Evolutionary conservation across 2,113 vertebrate genomes (phyloP).

Genomic region (Scomber colias): DNA sequence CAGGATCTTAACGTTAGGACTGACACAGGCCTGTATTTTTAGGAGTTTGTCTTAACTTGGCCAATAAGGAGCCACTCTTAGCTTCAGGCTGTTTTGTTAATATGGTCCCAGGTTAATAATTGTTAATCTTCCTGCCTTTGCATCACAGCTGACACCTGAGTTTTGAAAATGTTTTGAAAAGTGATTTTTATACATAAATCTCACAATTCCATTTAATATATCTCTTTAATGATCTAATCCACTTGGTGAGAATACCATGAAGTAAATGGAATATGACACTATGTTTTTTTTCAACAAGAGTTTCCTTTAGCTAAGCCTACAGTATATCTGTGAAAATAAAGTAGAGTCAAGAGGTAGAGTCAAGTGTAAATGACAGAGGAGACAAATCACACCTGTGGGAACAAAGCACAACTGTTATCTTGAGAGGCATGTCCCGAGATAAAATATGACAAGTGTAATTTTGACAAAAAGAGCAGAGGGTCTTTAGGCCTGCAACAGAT

Average conservation of each 20-base stretch:
- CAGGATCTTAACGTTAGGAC: too few species aligned
- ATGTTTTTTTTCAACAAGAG: neutral
- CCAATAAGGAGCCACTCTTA: neutral
- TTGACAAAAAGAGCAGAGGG: constrained; percentile 70
- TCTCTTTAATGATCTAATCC: neutral
- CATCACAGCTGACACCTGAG: neutral
- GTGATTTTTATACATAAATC: neutral
- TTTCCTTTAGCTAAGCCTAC: neutral
- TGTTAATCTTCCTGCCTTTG: neutral
- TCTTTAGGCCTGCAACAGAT: constrained; percentile 64
- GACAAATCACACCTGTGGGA: constrained; percentile 61
- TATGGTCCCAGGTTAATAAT: too few species aligned
- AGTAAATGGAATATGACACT: neutral
- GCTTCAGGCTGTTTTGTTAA: neutral
- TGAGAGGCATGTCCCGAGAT: constrained; percentile 77
- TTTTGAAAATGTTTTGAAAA: neutral
- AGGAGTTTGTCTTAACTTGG: neutral
- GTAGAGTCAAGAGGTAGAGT: constrained; percentile 11
- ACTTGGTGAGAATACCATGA: neutral
- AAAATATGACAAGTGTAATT: constrained; percentile 85
- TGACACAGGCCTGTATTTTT: too few species aligned
- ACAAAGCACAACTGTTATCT: constrained; percentile 55
- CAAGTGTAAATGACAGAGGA: constrained; percentile 53
- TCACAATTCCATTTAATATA: too few species aligned
- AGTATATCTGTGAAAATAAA: constrained; percentile 9